Evolutionary conservation across 2,113 vertebrate genomes (phyloP), one percentile per base, ranked within the genome.

Genomic region (Pholis gunnellus): DNA sequence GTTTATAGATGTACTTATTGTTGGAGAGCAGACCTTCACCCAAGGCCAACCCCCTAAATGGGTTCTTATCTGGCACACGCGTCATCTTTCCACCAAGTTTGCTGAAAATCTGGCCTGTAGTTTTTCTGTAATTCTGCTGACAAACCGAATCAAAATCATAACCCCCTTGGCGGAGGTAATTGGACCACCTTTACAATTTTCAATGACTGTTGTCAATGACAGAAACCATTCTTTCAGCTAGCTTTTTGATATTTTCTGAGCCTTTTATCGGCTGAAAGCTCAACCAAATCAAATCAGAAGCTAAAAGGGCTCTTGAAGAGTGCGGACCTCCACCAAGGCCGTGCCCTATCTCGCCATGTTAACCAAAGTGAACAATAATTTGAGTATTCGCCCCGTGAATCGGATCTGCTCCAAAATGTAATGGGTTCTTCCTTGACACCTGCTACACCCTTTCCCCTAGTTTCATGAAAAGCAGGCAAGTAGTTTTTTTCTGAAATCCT

Each of bases 241-340:
- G 31, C 54, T 31, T 36, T 36, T n/a, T 15, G 6, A 42, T 14
- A 18, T 11, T 65, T 52, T 13, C 20, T 11, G 36, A 71, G 46
- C 9, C 48, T 59, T 77, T 68, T 17, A 56, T 72, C 7, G 17
- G 48, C 34, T 80, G 44, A 79, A 27, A 57, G 63, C 15, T 14
- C 31, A 71, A n/a, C n/a, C 25, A 20, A 38, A 65, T 78, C 11
- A 57, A 77, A 25, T 52, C 18, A 50, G 6, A 48, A 75, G 38
- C 6, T 64, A 52, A 52, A n/a, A 52, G 48, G 48, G 48, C 8
- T 52, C 8, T 9, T 52, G 18, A 22, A 52, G 1, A 52, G 48
- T 18, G 20, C 18, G 2, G 18, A 52, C 50, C 20, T 52, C 50
- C 20, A 52, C 8, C 50, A 52, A 52, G 50, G 50, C 20, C 18